A percentile compares a stretch with the other conserved stretches of the same genome.
Conservation (phyloP, 2,888 invertebrate species). For the Ephialtes manifestator region DNA sequence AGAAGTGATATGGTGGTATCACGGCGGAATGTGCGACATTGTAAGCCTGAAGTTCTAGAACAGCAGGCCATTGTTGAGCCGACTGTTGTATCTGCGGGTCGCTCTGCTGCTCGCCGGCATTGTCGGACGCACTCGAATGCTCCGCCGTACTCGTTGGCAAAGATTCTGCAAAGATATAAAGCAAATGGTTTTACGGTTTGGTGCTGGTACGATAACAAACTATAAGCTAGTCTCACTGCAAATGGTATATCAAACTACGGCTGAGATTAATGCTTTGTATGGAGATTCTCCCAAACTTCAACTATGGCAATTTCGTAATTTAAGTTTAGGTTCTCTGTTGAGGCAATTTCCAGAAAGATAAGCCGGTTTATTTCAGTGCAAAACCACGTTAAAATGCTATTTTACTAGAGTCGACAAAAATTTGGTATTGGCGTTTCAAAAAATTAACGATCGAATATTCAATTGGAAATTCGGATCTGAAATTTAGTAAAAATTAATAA, state of each 20-base stretch:
- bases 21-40: conserved; percentile 94
- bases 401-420: background rate
- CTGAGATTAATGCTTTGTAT: conserved; percentile 5
- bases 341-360: background rate
- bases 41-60: conserved; percentile 93
- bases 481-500: too few relatives aligned
- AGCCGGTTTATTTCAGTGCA: background rate
- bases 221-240: background rate
- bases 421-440: background rate
- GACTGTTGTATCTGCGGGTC: conserved; percentile 91
- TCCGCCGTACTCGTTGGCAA: conserved; percentile 91
- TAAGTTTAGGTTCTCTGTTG: background rate
- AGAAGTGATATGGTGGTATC: conserved; percentile 96
- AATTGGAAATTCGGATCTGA: too few relatives aligned
- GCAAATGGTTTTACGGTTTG: conserved; percentile 62
- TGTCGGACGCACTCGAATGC: conserved; percentile 88
- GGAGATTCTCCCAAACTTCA: background rate
- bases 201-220: conserved; percentile 41
- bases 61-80: conserved; percentile 92
- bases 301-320: background rate
- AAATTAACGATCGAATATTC: too few relatives aligned
- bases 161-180: conserved; percentile 88
- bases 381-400: background rate
- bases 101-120: conserved; percentile 87
- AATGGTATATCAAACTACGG: background rate